phyloP scores from a whole-genome alignment of 2,888 invertebrate genomes.

The Xylota sylvarum region DNA sequence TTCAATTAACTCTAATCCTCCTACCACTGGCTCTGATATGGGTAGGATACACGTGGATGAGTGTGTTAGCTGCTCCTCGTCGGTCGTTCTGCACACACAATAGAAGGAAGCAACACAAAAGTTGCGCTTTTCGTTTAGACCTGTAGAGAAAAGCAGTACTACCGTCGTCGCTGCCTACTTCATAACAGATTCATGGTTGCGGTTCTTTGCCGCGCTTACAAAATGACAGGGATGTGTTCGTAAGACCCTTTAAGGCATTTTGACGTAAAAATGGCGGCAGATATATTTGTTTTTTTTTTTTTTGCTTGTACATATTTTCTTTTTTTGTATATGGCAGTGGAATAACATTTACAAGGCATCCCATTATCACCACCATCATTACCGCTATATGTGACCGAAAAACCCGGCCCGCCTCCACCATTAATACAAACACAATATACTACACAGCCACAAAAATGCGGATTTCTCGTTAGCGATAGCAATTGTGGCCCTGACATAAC shows the following conservation, averaged over 20 bases:
- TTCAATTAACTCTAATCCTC: conserved; percentile 64
- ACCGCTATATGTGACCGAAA: conserved; percentile 63
- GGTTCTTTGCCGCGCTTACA: not conserved
- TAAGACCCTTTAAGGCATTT: conserved; percentile 52
- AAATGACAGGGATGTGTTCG: conserved; percentile 10
- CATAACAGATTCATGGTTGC: conserved; percentile 7
- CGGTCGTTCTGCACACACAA: not conserved
- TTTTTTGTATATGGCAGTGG: not conserved
- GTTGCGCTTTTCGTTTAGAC: conserved; percentile 12
- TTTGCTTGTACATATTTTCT: not conserved
- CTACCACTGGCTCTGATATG: conserved; percentile 6
- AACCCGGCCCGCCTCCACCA: conserved; percentile 41
- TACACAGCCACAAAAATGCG: conserved; percentile 67
- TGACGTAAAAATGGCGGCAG: conserved; percentile 41
- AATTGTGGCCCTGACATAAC: conserved; percentile 61
- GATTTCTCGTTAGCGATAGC: conserved; percentile 60
- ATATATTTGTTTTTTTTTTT: conserved; percentile 15
- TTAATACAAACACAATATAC: conserved; percentile 61
- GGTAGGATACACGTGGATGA: not conserved
- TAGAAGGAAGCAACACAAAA: not conserved
- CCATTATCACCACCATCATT: conserved; percentile 64
- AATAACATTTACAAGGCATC: conserved; percentile 24
- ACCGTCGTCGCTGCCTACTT: not conserved
- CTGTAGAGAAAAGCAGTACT: not conserved
- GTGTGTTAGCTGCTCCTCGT: not conserved